phyloP scores from a whole-genome alignment of 2,888 invertebrate species.

The Pharmacophagus antenor region DNA sequence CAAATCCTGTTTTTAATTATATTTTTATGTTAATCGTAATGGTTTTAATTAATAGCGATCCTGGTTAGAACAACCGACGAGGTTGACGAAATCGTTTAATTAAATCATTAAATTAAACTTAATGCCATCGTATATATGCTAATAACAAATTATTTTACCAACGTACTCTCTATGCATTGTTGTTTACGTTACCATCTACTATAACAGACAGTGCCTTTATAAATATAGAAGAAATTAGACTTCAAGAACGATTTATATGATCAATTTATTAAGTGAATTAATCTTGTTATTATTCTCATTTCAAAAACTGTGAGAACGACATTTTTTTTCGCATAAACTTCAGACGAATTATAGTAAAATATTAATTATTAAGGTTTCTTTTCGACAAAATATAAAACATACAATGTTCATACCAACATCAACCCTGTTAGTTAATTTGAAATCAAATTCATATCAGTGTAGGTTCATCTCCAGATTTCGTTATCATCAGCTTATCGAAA shows the following conservation, averaged over 20 bases:
- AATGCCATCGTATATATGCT: background rate
- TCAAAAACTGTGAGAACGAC: background rate
- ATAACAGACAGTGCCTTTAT: no score
- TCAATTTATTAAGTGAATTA: background rate
- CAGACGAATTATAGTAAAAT: background rate
- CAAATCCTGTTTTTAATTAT: slow-evolving; percentile 28
- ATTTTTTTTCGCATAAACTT: background rate
- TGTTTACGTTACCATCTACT: background rate
- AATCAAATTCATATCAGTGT: no score
- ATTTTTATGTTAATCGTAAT: slow-evolving; percentile 23
- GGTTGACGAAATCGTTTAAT: slow-evolving; percentile 14
- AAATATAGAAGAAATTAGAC: background rate
- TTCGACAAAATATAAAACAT: background rate
- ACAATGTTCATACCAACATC: no score
- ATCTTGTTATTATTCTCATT: background rate
- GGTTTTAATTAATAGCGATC: slow-evolving; percentile 22
- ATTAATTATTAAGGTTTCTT: background rate
- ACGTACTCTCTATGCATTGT: background rate
- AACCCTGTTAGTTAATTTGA: no score
- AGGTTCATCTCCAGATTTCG: no score
- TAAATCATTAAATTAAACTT: slow-evolving; percentile 19
- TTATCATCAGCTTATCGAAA: no score
- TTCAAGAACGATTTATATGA: background rate
- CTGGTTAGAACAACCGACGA: slow-evolving; percentile 14
- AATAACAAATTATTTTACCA: background rate